These are phyloP conservation scores for Cephus runcator DNA, from an alignment of 2,888 invertebrate genomes.

Conservation along the genomic window DNA sequence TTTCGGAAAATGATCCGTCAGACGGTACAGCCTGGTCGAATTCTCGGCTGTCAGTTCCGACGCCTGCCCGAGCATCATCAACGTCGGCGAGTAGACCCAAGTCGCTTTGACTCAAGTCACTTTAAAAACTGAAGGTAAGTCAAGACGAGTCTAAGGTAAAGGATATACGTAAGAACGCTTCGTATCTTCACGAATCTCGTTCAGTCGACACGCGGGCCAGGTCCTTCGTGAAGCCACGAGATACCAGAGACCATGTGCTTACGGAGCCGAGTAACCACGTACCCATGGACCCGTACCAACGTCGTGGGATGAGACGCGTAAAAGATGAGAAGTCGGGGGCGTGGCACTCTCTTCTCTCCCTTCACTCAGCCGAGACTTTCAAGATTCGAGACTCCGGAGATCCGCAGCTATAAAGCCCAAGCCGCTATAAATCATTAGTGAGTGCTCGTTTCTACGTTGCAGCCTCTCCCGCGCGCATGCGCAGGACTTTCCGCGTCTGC, in stretches of 20 bases:
- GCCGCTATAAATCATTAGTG: conserved; percentile 46
- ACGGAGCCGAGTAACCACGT: neutral
- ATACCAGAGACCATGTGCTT: neutral
- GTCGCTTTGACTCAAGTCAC: neutral
- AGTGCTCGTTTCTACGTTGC: conserved; percentile 19
- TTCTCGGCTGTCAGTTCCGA: conserved; percentile 2
- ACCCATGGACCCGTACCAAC: conserved; percentile 9
- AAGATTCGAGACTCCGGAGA: conserved; percentile 29
- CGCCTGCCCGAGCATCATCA: neutral
- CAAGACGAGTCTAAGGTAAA: neutral
- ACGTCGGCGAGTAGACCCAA: neutral
- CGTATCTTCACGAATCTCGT: neutral
- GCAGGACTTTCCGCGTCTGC: neutral
- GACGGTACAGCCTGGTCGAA: neutral
- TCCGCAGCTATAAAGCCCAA: conserved; percentile 36
- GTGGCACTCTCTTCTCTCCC: conserved; percentile 31
- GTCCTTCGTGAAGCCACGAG: neutral
- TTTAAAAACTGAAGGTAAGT: neutral
- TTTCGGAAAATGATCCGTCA: neutral
- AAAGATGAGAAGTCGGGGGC: conserved; percentile 51
- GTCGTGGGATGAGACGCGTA: conserved; percentile 43
- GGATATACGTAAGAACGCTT: neutral
- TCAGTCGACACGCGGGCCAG: neutral
- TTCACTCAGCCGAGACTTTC: conserved; percentile 23
- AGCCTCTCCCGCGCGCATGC: neutral